Conservation (phyloP, 2,888 invertebrate species). For the Xylocampa areola region DNA sequence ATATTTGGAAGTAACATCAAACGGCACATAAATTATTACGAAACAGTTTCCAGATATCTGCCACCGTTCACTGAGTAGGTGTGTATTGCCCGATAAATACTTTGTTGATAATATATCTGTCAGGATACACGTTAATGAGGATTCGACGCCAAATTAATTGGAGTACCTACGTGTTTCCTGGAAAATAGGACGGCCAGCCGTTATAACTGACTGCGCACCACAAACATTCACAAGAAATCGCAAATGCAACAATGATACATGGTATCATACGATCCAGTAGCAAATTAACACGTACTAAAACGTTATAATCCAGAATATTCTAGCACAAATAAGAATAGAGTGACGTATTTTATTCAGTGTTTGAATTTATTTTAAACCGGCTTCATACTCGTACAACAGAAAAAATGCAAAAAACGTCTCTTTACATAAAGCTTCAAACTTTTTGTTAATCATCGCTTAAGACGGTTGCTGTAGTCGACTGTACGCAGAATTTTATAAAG, state of each 20-base stretch:
- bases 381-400: slow-evolving; percentile 21
- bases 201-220: slow-evolving; percentile 22
- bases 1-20: slow-evolving; percentile 67
- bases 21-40: slow-evolving; percentile 65
- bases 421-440: slow-evolving; percentile 35
- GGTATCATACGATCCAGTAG: slow-evolving; percentile 18
- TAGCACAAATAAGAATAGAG: slow-evolving; percentile 19
- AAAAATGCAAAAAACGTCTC: slow-evolving; percentile 19
- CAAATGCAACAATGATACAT: slow-evolving; percentile 35
- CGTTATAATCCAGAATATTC: slow-evolving; percentile 25
- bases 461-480: slow-evolving; percentile 44
- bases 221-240: slow-evolving; percentile 22
- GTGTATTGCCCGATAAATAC: slow-evolving; percentile 64
- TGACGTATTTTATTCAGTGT: slow-evolving; percentile 23
- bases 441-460: slow-evolving; percentile 49
- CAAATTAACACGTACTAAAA: slow-evolving; percentile 34
- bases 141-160: slow-evolving; percentile 71
- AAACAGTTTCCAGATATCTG: slow-evolving; percentile 47
- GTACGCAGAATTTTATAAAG: slow-evolving; percentile 38
- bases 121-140: slow-evolving; percentile 73
- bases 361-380: slow-evolving; percentile 30
- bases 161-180: slow-evolving; percentile 58
- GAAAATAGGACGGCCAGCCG: slow-evolving; percentile 55
- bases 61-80: slow-evolving; percentile 54
- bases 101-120: slow-evolving; percentile 74